These are phyloP conservation scores for Dicerorhinus sumatrensis DNA, from an alignment of 2,113 vertebrate species.

Conservation along the genomic window DNA sequence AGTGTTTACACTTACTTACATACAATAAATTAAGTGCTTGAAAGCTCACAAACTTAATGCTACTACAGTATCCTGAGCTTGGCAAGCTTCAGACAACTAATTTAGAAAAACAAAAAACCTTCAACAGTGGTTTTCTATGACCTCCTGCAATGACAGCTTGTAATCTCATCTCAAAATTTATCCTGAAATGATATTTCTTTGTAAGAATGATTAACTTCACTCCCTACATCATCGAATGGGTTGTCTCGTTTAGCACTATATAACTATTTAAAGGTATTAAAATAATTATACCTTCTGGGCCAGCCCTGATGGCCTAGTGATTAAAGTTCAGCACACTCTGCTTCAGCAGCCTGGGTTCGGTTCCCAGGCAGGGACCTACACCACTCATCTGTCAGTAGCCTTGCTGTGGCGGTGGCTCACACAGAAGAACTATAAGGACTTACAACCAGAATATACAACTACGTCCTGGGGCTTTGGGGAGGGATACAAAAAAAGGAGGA, in stretches of 20 bases:
- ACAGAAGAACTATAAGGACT: too few relatives aligned
- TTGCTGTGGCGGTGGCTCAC: too few relatives aligned
- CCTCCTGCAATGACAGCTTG: background rate
- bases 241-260: background rate
- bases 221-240: background rate
- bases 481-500: too few relatives aligned
- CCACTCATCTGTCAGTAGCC: too few relatives aligned
- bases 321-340: too few relatives aligned
- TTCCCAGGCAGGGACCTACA: too few relatives aligned
- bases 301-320: too few relatives aligned
- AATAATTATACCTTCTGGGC: background rate
- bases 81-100: background rate
- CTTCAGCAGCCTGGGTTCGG: too few relatives aligned
- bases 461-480: too few relatives aligned
- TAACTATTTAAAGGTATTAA: constrained; percentile 23
- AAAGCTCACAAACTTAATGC: background rate
- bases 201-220: constrained; percentile 20
- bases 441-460: too few relatives aligned
- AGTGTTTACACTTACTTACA: background rate
- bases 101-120: background rate
- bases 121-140: background rate
- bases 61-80: background rate
- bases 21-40: background rate
- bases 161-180: constrained; percentile 35
- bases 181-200: constrained; percentile 53